Conservation (phyloP, 30 jellyfish, hydroid and myxozoan species). For the Clytia hemisphaerica region DNA sequence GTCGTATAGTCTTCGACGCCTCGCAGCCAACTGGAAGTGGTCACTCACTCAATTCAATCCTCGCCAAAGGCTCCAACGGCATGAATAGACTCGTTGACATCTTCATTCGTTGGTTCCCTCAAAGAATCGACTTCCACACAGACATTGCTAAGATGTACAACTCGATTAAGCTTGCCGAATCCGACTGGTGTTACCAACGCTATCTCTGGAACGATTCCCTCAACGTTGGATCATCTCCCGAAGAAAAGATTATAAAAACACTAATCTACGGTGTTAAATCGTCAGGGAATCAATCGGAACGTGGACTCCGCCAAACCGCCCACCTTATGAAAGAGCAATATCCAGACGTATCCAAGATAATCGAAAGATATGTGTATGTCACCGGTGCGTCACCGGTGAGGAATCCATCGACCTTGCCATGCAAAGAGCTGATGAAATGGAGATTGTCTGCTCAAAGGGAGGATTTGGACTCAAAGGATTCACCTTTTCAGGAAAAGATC, state of each 20-base stretch:
- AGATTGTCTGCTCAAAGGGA: neutral
- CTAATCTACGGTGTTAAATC: no score
- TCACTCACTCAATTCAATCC: neutral
- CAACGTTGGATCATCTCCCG: no score
- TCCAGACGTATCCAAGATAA: neutral
- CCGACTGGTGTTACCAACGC: neutral
- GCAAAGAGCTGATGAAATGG: neutral
- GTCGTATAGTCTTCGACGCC: neutral
- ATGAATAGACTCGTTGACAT: neutral
- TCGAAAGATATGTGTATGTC: neutral
- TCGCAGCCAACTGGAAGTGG: neutral
- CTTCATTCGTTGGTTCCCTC: constrained; percentile 2
- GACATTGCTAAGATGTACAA: neutral
- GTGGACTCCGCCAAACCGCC: no score
- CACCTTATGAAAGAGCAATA: neutral
- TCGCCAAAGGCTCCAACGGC: neutral
- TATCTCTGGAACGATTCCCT: neutral
- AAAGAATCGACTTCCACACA: neutral
- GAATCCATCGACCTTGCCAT: neutral
- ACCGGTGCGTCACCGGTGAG: neutral
- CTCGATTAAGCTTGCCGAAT: neutral
- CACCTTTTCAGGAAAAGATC: constrained; percentile 6
- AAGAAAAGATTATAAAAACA: no score
- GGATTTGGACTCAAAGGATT: neutral
- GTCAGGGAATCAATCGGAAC: no score